Base-by-base conservation (phyloP, 2,797 vertebrate species). In the Limnodromus scolopaceus region DNA sequence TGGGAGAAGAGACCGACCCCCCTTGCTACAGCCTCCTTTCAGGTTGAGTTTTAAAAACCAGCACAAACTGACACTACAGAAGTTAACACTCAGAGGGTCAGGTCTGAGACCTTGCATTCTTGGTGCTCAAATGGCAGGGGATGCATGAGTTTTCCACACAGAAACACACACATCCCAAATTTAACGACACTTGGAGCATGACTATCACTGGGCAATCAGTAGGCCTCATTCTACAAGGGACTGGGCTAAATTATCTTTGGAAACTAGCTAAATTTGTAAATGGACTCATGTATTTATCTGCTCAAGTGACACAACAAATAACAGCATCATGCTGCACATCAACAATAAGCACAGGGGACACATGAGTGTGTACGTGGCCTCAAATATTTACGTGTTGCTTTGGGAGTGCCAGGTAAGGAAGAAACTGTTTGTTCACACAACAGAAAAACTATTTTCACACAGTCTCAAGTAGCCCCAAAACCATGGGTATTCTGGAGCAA, bases 311-410 rank as follows among this genome's bases (percentile, higher is more conserved):
- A 7, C 16, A 8, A 10, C 4, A 38, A 54, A 38, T 41, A 41
- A 39, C 1, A 16, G 6, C 25, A 4, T 4, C 2, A 5, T 3
- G 1, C 28, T 15, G 16, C 20, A 3, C 8, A 10, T 8, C 60
- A 1, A 4, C 28, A 6, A 2, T 3, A 30, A 17, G 27, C 60
- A 16, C 17, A 4, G 38, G 34, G 23, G 46, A 20, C 28, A 30
- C 3, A 3, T 6, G 55, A n/a, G 57, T 4, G 23, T 1, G 2
- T 2, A 3, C 1, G 49, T 18, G 64, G 20, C 39, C 76, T 39
- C 76, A 10, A 19, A 30, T 3, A 5, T 28, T 68, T 23, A 16
- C 7, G 0, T 28, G 49, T 45, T 38, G 58, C 16, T 41, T 61
- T 28, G 17, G 27, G 14, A 69, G 1, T 2, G 8, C 36, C 49